Percentiles rank a stretch among this genome's conserved stretches.
These are phyloP conservation scores for Habropoda laboriosa DNA, from an alignment of 1,140 invertebrate species.

Conservation along the genomic window DNA sequence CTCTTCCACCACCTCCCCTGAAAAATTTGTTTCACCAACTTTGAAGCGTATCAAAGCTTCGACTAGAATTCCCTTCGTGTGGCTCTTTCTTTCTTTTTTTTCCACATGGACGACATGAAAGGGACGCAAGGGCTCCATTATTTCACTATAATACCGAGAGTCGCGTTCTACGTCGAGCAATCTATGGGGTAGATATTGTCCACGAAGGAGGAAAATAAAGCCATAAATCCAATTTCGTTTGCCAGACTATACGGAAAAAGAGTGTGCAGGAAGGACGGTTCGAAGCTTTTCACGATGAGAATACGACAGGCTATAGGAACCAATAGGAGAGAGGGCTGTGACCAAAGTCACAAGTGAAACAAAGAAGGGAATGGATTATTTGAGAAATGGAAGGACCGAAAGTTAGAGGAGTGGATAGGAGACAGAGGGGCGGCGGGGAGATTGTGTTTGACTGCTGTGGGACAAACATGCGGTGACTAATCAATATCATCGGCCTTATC, in stretches of 20 bases:
- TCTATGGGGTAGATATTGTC: conserved; percentile 63
- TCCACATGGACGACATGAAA: conserved; percentile 23
- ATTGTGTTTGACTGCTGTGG: conserved; percentile 29
- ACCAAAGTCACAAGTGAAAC: conserved; percentile 5
- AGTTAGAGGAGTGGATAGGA: neutral
- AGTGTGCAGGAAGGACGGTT: neutral
- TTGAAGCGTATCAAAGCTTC: conserved; percentile 1
- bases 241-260: conserved; percentile 20
- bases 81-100: conserved; percentile 8
- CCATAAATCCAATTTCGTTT: conserved; percentile 65
- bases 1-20: no score
- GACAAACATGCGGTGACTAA: conserved; percentile 52
- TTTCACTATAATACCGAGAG: conserved; percentile 53
- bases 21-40: conserved; percentile 14
- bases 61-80: neutral
- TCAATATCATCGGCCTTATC: conserved; percentile 60
- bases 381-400: neutral
- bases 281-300: neutral
- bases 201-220: conserved; percentile 62
- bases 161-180: conserved; percentile 47
- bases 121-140: conserved; percentile 51
- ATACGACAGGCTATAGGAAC: conserved; percentile 1
- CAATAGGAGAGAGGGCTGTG: conserved; percentile 12
- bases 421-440: neutral
- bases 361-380: neutral